Base-by-base conservation (phyloP, 2,113 vertebrate species). In the Rhegmatorhina hoffmannsi region DNA sequence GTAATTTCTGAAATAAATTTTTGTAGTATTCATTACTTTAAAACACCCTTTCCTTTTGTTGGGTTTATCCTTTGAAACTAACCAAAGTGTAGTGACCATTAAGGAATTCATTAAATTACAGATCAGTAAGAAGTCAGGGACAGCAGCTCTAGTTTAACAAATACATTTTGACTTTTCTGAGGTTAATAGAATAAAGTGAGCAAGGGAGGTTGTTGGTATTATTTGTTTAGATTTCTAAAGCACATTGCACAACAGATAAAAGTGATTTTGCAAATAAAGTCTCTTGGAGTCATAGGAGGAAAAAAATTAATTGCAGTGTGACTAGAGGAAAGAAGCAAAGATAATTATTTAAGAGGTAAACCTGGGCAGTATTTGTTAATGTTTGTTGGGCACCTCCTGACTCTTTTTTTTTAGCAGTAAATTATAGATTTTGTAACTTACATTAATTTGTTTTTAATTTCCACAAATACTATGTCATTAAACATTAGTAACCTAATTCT, bases 201-300 rank as follows among this genome's bases (percentile, higher is more conserved):
- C 85, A 56, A 79, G 44, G 68, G 73, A 93, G 55, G 62, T 36
- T 53, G 66, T 15, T 94, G 90, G 79, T 80, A 88, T 94, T 97
- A 84, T 97, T 97, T 96, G 77, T 96, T 97, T 95, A 94, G 90
- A 80, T 52, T 96, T 97, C 76, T 95, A 97, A 98, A 97, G 81
- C 60, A 78, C 53, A 89, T 82, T 96, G 28, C 11, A 62, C 46
- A 86, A 88, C 72, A 96, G 84, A 97, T 96, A 96, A 98, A 97
- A 97, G 80, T 5, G 36, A 77, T 91, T 97, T 92, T 94, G 72
- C 95, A 98, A 96, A 80, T 80, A 84, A 90, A 93, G 40, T 63
- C 78, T 91, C 64, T 84, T 77, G 68, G 63, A 64, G 20, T 92
- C 94, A 78, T 46, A 84, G 25, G 38, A 89, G 25, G 36, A 95